Conservation (phyloP, 2,113 vertebrate genomes). For the Dasyprocta punctata region DNA sequence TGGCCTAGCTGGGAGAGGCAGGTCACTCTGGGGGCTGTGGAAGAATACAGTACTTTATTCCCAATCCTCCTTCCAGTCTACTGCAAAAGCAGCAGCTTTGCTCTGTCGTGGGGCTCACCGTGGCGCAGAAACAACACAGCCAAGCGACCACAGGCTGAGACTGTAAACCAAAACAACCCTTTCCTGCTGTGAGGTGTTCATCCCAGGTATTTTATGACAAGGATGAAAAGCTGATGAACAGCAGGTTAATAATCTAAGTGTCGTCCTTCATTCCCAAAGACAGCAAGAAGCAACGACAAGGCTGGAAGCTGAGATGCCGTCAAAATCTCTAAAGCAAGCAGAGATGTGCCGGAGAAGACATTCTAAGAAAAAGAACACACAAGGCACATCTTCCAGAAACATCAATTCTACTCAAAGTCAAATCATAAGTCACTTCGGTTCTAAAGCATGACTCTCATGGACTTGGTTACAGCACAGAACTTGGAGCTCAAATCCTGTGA, state of each 20-base stretch:
- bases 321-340: fast-evolving
- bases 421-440: background rate
- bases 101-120: background rate
- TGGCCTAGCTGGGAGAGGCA: background rate
- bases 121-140: background rate
- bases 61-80: background rate
- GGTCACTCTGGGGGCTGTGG: background rate
- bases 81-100: background rate
- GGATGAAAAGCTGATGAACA: background rate
- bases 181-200: background rate
- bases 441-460: background rate
- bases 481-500: fast-evolving
- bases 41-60: background rate
- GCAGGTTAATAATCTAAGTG: background rate
- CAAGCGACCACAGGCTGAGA: background rate
- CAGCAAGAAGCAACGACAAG: background rate
- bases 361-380: fast-evolving
- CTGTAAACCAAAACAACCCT: background rate
- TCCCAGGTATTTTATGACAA: background rate
- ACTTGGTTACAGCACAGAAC: fast-evolving
- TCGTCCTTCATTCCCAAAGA: background rate
- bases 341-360: fast-evolving
- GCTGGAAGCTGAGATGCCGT: background rate
- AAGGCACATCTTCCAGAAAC: background rate
- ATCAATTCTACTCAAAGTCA: fast-evolving